Conservation (phyloP, 2,113 vertebrate genomes). For the Tiliqua scincoides region DNA sequence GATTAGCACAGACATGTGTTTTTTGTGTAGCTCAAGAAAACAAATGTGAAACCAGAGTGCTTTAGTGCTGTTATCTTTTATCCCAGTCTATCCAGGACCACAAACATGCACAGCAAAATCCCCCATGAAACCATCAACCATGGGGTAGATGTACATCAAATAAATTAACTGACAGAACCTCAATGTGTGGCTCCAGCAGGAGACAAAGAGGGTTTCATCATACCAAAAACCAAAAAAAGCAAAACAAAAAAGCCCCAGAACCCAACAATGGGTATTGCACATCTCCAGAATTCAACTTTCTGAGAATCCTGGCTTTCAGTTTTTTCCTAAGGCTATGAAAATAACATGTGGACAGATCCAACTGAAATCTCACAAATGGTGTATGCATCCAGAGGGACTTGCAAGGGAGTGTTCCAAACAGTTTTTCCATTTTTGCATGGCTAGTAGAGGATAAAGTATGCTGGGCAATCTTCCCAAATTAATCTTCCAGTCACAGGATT, state of each 20-base stretch:
- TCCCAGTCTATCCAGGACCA: not conserved
- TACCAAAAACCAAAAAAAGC: too few species aligned
- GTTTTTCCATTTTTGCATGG: too few species aligned
- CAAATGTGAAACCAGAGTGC: not conserved
- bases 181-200: not conserved
- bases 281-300: not conserved
- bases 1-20: not conserved
- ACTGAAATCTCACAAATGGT: not conserved
- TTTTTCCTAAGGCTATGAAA: not conserved
- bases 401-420: not conserved
- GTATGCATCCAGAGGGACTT: not conserved
- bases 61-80: not conserved
- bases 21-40: fast-evolving
- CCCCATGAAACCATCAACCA: not conserved
- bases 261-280: not conserved
- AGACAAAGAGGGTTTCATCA: not conserved
- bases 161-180: not conserved
- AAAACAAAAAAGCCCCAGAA: too few species aligned
- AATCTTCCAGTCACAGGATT: not conserved
- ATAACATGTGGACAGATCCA: not conserved
- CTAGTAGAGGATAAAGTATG: not conserved
- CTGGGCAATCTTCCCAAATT: not conserved
- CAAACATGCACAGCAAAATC: not conserved
- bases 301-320: not conserved
- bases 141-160: not conserved